phyloP scores from a whole-genome alignment of 2,113 vertebrate genomes.

The Marcusenius ussheri region DNA sequence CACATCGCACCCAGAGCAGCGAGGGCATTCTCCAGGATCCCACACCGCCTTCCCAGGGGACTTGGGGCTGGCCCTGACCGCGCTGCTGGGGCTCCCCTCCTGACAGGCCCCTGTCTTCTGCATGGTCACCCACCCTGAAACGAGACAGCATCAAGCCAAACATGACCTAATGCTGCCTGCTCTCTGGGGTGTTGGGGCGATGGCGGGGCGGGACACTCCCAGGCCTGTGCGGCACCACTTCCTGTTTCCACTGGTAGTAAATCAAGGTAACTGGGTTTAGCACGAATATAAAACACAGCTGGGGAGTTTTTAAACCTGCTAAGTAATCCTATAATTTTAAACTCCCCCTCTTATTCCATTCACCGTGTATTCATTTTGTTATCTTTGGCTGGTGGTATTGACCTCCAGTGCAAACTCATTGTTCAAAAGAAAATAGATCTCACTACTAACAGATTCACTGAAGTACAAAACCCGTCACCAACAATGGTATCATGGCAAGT shows the following conservation, averaged over 20 bases:
- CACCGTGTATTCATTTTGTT: conserved; percentile 49
- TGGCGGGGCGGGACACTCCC: background rate
- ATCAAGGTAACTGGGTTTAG: conserved; percentile 37
- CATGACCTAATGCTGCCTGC: background rate
- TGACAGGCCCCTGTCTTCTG: background rate
- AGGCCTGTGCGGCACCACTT: background rate
- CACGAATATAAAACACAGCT: conserved; percentile 20
- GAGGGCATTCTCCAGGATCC: conserved; percentile 28
- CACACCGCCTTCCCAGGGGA: conserved; percentile 34
- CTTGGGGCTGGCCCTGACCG: background rate
- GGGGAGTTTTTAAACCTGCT: conserved; percentile 17
- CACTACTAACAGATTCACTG: background rate
- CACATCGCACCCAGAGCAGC: conserved; percentile 27
- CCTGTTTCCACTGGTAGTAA: conserved; percentile 24
- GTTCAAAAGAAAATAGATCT: conserved; percentile 29
- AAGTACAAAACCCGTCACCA: background rate
- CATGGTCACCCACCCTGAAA: background rate
- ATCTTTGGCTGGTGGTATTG: conserved; percentile 39
- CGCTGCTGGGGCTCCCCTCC: background rate
- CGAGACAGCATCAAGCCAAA: background rate
- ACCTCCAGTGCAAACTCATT: background rate
- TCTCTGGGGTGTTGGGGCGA: background rate
- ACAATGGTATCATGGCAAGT: background rate
- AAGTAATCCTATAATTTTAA: conserved; percentile 33
- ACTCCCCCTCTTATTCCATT: conserved; percentile 23